Evolutionary conservation across 2,113 vertebrate species (phyloP).

Genomic region (Cygnus buccinator): DNA sequence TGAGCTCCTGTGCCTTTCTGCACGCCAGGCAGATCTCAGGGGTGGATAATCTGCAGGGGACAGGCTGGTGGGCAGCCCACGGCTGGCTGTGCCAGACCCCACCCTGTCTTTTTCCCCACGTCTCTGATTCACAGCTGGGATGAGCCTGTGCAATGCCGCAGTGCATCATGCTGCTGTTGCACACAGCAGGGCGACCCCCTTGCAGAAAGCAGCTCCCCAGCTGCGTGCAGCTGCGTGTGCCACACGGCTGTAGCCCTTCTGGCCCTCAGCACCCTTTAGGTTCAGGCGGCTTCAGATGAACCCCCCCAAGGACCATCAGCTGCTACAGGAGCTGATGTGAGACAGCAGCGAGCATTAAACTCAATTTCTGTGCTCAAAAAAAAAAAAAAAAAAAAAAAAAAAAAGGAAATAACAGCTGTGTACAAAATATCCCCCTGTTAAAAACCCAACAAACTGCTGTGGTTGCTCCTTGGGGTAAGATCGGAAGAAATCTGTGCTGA

Average conservation of each 20-base stretch:
- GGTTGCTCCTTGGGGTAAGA: background rate
- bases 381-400: background rate
- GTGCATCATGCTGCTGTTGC: background rate
- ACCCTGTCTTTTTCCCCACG: accelerated
- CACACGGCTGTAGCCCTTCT: accelerated
- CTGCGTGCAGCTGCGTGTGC: background rate
- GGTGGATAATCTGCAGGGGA: background rate
- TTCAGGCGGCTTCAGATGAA: background rate
- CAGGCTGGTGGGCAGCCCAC: background rate
- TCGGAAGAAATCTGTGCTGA: accelerated
- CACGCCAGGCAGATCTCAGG: background rate
- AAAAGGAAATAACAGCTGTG: background rate
- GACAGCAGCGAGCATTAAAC: background rate
- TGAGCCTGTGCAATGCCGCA: background rate
- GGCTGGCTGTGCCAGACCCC: background rate
- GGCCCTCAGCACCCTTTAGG: background rate
- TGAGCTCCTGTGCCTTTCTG: background rate
- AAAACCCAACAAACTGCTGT: background rate
- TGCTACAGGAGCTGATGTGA: background rate
- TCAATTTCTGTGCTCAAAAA: background rate
- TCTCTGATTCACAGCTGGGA: background rate
- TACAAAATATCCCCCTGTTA: background rate
- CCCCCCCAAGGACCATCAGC: background rate
- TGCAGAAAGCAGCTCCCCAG: accelerated
- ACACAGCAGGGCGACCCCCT: background rate